phyloP scores from a whole-genome alignment of 2,113 vertebrate species.

The Gobius niger region DNA sequence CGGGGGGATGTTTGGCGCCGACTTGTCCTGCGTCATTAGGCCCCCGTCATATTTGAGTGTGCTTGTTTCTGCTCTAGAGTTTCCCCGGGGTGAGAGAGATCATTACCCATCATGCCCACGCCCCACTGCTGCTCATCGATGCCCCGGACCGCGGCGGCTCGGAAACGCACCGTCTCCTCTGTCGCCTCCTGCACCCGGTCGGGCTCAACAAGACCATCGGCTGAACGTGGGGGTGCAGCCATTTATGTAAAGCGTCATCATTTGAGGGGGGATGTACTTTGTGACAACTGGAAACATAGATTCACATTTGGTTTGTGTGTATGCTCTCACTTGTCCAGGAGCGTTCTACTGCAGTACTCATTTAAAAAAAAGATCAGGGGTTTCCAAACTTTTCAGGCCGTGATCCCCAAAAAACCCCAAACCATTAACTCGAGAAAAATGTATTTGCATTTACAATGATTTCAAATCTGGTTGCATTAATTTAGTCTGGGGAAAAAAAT shows the following conservation, averaged over 20 bases:
- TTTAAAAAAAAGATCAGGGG: too few species aligned
- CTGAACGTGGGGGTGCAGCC: neutral
- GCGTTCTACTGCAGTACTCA: too few species aligned
- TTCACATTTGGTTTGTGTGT: neutral
- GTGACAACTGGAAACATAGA: neutral
- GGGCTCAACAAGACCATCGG: conserved; percentile 8
- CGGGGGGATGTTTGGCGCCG: conserved; percentile 32
- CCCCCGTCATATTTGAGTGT: conserved; percentile 34
- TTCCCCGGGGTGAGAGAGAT: conserved; percentile 84
- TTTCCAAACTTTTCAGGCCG: too few species aligned
- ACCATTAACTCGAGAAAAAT: too few species aligned
- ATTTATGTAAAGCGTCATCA: neutral
- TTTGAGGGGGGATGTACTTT: neutral
- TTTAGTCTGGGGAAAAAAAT: too few species aligned
- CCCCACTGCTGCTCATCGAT: conserved; percentile 82
- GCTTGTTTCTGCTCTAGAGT: conserved; percentile 51
- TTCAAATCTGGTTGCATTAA: too few species aligned
- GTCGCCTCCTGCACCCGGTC: conserved; percentile 53
- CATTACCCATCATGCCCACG: conserved; percentile 80
- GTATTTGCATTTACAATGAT: too few species aligned
- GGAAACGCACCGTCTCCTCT: conserved; percentile 67
- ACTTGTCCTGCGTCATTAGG: conserved; percentile 47
- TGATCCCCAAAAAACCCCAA: too few species aligned
- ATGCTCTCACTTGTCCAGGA: too few species aligned
- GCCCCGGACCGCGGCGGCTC: conserved; percentile 79